phyloP scores from a whole-genome alignment of 2,888 invertebrate genomes.

The Prenolepis imparis region DNA sequence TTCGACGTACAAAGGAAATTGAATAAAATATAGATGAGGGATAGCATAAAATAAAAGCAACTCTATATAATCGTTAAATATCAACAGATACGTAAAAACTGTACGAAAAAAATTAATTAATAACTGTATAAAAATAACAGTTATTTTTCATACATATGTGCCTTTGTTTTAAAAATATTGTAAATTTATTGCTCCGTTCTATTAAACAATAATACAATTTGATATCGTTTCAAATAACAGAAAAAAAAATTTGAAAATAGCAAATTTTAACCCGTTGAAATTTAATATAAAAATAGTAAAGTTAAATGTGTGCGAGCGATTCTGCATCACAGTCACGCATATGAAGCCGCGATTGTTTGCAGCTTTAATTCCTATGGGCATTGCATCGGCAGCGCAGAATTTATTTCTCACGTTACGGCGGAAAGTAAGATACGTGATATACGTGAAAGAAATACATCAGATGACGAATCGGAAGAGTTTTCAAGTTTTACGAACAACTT shows the following conservation, averaged over 20 bases:
- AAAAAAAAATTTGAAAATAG: not conserved
- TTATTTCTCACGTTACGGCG: slow-evolving; percentile 14
- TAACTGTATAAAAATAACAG: not conserved
- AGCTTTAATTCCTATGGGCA: slow-evolving; percentile 7
- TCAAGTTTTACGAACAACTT: slow-evolving; percentile 1
- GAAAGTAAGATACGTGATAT: slow-evolving; percentile 7
- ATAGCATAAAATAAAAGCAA: slow-evolving; percentile 13
- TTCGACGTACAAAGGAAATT: slow-evolving; percentile 1
- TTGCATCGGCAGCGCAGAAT: not conserved
- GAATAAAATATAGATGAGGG: not conserved
- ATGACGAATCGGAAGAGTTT: slow-evolving; percentile 8
- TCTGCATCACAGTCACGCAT: not conserved
- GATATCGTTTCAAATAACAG: not conserved
- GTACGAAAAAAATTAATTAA: not conserved
- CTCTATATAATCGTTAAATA: slow-evolving; percentile 1
- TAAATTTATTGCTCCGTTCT: not conserved
- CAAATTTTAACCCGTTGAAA: no score
- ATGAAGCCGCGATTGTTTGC: not conserved
- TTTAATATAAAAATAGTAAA: not conserved
- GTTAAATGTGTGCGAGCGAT: not conserved
- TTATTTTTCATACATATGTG: not conserved
- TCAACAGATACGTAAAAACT: not conserved
- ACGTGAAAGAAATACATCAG: slow-evolving; percentile 5
- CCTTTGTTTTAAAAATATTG: slow-evolving; percentile 18
- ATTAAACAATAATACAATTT: not conserved